These are phyloP conservation scores for Leptestheria dahalacensis DNA, from an alignment of 1,140 invertebrate genomes.

Conservation along the genomic window DNA sequence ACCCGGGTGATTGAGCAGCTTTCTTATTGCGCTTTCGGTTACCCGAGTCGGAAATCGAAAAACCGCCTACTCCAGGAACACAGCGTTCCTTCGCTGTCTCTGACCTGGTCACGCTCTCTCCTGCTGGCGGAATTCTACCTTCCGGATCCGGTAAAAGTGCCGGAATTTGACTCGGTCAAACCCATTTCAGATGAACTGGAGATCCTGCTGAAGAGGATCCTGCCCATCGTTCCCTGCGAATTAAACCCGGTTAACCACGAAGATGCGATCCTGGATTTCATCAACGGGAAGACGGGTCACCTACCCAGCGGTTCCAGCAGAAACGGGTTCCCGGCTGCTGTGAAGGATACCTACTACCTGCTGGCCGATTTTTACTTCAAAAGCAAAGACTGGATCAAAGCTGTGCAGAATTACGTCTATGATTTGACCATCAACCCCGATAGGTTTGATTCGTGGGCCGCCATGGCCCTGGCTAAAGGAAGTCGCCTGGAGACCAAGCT, in stretches of 20 bases:
- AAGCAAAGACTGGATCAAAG: slow-evolving; percentile 53
- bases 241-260: slow-evolving; percentile 40
- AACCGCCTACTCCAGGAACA: slow-evolving; percentile 57
- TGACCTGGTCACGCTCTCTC: slow-evolving; percentile 62
- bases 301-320: slow-evolving; percentile 25
- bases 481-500: slow-evolving; percentile 65
- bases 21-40: background rate
- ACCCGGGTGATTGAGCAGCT: background rate
- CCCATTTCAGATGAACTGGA: slow-evolving; percentile 60
- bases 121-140: slow-evolving; percentile 65
- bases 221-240: slow-evolving; percentile 49
- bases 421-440: slow-evolving; percentile 64
- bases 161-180: slow-evolving; percentile 65
- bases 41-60: slow-evolving; percentile 11
- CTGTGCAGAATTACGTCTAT: slow-evolving; percentile 62
- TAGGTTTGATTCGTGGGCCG: slow-evolving; percentile 82
- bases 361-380: slow-evolving; percentile 88
- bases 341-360: slow-evolving; percentile 64
- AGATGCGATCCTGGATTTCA: slow-evolving; percentile 44
- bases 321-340: slow-evolving; percentile 33
- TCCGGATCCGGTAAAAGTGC: slow-evolving; percentile 49
- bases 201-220: slow-evolving; percentile 55
- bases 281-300: slow-evolving; percentile 41
- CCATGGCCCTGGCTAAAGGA: slow-evolving; percentile 59
- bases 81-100: slow-evolving; percentile 45